These are phyloP conservation scores for Trichopria drosophilae DNA, from an alignment of 2,888 invertebrate genomes.

Conservation along the genomic window DNA sequence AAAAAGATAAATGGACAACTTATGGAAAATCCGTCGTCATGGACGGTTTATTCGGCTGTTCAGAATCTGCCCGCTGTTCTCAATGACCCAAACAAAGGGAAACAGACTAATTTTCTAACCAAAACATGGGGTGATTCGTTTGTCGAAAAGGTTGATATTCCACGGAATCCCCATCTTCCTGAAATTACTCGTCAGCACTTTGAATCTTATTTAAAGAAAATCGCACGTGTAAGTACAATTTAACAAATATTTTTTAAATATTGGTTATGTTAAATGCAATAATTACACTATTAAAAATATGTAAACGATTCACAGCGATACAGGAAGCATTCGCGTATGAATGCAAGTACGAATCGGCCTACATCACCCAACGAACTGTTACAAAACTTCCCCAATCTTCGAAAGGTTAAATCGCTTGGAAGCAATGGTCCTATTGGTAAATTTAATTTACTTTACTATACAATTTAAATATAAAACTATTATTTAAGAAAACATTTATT, in stretches of 20 bases:
- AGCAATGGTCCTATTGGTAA: conserved; percentile 38
- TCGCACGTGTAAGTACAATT: conserved; percentile 59
- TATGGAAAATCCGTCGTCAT: conserved; percentile 53
- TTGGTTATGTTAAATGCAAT: background rate
- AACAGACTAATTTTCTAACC: conserved; percentile 90
- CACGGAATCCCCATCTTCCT: conserved; percentile 78
- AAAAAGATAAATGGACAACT: conserved; percentile 61
- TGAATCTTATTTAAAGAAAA: conserved; percentile 81
- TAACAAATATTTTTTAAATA: background rate
- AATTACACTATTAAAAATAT: background rate
- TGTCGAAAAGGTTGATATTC: conserved; percentile 78
- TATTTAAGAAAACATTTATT: conserved; percentile 11
- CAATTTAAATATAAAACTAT: conserved; percentile 2
- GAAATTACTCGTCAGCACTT: conserved; percentile 84
- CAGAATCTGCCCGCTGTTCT: conserved; percentile 95
- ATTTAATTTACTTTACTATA: conserved; percentile 15
- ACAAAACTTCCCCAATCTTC: conserved; percentile 58
- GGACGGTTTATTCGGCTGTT: conserved; percentile 88
- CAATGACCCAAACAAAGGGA: conserved; percentile 91
- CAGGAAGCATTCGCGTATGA: conserved; percentile 60
- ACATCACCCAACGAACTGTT: conserved; percentile 53
- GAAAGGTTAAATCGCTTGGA: conserved; percentile 56
- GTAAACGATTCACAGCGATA: conserved; percentile 54
- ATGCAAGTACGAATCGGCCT: conserved; percentile 46
- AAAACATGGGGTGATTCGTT: conserved; percentile 98